Percentiles rank a stretch among this genome's conserved stretches.
phyloP scores from a whole-genome alignment of 1,140 invertebrate genomes.

The Dufourea novaeangliae region DNA sequence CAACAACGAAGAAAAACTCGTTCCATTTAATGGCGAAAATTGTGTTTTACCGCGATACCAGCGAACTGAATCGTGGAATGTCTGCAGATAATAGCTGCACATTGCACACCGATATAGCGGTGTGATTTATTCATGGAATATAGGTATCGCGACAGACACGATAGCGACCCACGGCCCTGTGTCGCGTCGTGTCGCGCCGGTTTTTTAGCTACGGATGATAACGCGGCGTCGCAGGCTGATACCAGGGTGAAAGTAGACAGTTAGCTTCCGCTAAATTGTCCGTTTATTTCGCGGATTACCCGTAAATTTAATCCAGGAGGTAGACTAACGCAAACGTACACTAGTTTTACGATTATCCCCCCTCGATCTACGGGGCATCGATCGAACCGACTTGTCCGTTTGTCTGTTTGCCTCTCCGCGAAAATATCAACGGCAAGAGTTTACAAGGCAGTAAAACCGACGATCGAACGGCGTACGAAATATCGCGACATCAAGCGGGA shows the following conservation, averaged over 20 bases:
- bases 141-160: not conserved
- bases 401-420: constrained; percentile 23
- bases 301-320: constrained; percentile 1
- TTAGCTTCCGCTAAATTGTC: not conserved
- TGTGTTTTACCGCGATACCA: not conserved
- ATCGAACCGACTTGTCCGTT: no score
- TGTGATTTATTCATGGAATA: constrained; percentile 5
- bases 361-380: constrained; percentile 10
- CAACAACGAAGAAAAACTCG: not conserved
- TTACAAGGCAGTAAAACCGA: constrained; percentile 50
- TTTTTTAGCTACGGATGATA: not conserved
- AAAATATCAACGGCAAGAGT: constrained; percentile 35
- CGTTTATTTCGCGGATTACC: constrained; percentile 13
- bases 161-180: not conserved
- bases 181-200: not conserved
- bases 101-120: not conserved
- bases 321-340: constrained; percentile 36
- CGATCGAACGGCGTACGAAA: not conserved
- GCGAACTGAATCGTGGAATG: not conserved
- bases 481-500: constrained; percentile 36
- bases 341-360: constrained; percentile 33
- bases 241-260: not conserved
- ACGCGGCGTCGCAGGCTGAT: not conserved
- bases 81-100: not conserved
- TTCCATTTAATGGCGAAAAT: not conserved